Evolutionary conservation across 1,140 invertebrate species (phyloP), one percentile per base, ranked within the genome.

Genomic region (Solen grandis): DNA sequence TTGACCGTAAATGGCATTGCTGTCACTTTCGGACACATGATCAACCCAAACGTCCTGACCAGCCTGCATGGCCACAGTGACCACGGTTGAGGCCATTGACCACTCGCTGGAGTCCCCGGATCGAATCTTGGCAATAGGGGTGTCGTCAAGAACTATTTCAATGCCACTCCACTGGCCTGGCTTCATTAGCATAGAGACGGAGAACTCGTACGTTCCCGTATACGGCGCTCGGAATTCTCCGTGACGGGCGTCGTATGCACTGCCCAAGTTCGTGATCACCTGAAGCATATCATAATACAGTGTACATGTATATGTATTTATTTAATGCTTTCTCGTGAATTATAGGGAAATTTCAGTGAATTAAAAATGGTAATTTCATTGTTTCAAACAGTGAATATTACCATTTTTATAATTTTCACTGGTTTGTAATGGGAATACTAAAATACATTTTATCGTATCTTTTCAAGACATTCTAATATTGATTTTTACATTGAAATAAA

Each of bases 1-100:
- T 31, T 62, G 52, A 8, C 77, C 77, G 25, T 80, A 59, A n/a
- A 80, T 38, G 10, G 35, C 33, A 41, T 73, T 73, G 31, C 66
- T 72, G 55, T 80, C 68, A 36, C 36, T 62, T 35, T 80, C 77
- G 8, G 29, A 5, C n/a, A 80, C 72, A 29, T 80, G 77, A 29
- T 72, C 35, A 5, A 80, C 77, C 66, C 77, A 80, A 0, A 80
- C 59, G 41, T 80, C 68, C 29, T 80, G 35, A 1, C 77, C 59
- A 0, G 66, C 68, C 29, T 19, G 50, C 46, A 80, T 14, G 54
- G 55, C 57, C 19, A 70, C 5, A 14, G 36, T 80, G 5, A 80
- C 68, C 5, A 60, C 46, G 2, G 57, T 80, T 0, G 31, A 36
- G 2, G 68, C 77, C 77, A 80, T 80, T 1, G 66, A 50, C 33